Percentiles rank a stretch among this genome's conserved stretches.
These are phyloP conservation scores for Scomber japonicus DNA, from an alignment of 2,113 vertebrate genomes.

Conservation along the genomic window DNA sequence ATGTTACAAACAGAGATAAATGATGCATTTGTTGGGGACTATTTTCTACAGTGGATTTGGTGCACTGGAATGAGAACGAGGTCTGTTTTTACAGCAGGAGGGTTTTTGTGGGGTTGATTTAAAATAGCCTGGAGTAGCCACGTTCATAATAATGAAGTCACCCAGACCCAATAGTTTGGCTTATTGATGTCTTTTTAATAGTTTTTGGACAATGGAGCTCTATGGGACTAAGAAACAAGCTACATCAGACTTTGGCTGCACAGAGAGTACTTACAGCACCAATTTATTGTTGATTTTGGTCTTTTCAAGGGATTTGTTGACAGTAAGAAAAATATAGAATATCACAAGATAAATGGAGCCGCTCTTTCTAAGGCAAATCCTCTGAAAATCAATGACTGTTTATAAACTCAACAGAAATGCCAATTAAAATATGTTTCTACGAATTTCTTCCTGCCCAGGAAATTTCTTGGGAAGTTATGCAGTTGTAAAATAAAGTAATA, in stretches of 20 bases:
- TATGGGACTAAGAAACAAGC: background rate
- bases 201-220: slow-evolving; percentile 6
- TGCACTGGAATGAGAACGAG: background rate
- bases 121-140: background rate
- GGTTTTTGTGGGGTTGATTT: slow-evolving; percentile 1
- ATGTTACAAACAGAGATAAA: background rate
- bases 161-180: background rate
- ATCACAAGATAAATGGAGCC: background rate
- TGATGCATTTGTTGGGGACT: background rate
- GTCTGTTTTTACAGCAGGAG: background rate
- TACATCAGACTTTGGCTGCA: background rate
- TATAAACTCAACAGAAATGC: background rate
- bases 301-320: slow-evolving; percentile 3
- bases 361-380: too few relatives aligned
- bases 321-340: background rate
- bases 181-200: background rate
- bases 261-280: background rate
- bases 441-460: background rate
- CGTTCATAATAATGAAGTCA: background rate
- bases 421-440: background rate
- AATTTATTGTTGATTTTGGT: background rate
- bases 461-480: background rate
- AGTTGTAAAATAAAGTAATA: too few relatives aligned
- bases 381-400: background rate
- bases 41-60: background rate